Evolutionary conservation across 53 echinoderm and acorn worm genomes (phyloP).

Genomic region (Actinopyga echinites): DNA sequence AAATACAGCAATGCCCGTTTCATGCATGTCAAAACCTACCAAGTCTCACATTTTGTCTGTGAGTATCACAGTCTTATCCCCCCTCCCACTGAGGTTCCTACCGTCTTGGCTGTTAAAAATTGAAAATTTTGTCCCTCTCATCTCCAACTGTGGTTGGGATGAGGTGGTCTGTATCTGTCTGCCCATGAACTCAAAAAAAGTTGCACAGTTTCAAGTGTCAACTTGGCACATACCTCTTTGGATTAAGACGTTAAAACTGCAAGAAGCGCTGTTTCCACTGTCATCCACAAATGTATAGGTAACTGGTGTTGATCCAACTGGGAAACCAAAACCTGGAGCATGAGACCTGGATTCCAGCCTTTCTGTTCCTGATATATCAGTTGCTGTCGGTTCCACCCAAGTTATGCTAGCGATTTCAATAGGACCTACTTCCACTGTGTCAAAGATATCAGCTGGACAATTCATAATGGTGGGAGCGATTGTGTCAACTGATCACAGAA

Average conservation of each 20-base stretch:
- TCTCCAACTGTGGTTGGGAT: no score
- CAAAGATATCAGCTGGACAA: conserved; percentile 2
- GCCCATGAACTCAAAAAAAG: no score
- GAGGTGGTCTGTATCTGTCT: no score
- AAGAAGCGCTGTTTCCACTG: conserved; percentile 15
- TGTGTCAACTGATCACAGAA: background rate
- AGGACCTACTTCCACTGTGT: conserved; percentile 47
- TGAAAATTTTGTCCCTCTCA: no score
- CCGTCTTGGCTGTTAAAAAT: no score
- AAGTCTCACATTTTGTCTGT: no score
- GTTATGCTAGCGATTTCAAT: conserved; percentile 34
- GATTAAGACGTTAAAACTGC: conserved; percentile 39
- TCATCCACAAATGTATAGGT: conserved; percentile 48
- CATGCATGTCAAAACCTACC: no score
- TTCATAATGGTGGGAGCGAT: conserved; percentile 1
- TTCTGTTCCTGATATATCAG: conserved; percentile 46
- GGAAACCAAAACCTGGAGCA: background rate
- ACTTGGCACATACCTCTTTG: conserved; percentile 8
- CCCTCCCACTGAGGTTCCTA: no score
- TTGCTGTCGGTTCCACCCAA: conserved; percentile 53
- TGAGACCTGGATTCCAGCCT: background rate
- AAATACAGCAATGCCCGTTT: no score
- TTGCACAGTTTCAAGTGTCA: no score
- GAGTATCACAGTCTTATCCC: no score
- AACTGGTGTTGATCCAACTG: conserved; percentile 3